Evolutionary conservation across 2,888 invertebrate genomes (phyloP).

Genomic region (Acronicta psi): DNA sequence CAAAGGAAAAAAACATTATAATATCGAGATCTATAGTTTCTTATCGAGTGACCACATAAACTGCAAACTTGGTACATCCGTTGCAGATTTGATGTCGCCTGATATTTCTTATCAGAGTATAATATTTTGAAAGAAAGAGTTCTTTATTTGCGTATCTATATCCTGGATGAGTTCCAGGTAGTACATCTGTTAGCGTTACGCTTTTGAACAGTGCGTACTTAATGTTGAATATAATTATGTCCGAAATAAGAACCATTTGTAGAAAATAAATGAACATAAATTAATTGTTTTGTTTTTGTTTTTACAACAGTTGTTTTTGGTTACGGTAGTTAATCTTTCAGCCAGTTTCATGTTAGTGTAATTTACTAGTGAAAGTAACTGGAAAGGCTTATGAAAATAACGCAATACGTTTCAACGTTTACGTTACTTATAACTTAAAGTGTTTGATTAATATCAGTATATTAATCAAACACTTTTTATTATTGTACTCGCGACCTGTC

Average conservation of each 20-base stretch:
- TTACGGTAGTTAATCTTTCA: conserved; percentile 2
- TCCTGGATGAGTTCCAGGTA: neutral
- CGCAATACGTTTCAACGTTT: conserved; percentile 7
- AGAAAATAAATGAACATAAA: neutral
- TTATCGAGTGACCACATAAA: neutral
- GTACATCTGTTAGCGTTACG: neutral
- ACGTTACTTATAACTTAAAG: too few species aligned
- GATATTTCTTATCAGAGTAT: too few species aligned
- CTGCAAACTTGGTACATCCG: too few species aligned
- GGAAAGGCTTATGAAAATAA: neutral
- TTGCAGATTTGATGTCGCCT: too few species aligned
- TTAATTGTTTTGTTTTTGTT: neutral
- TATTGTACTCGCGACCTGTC: too few species aligned
- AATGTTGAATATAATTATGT: neutral
- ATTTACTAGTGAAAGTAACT: conserved; percentile 9
- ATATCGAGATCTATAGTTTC: conserved; percentile 24
- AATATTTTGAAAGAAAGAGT: too few species aligned
- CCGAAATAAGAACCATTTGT: neutral
- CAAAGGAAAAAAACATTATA: conserved; percentile 5
- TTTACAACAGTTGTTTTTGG: neutral
- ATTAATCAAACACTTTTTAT: too few species aligned
- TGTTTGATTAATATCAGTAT: too few species aligned
- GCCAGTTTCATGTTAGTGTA: neutral
- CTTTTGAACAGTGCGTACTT: neutral
- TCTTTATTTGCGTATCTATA: too few species aligned